phyloP scores from a whole-genome alignment of 2,888 invertebrate genomes.

The Hypselothyrea guttata region DNA sequence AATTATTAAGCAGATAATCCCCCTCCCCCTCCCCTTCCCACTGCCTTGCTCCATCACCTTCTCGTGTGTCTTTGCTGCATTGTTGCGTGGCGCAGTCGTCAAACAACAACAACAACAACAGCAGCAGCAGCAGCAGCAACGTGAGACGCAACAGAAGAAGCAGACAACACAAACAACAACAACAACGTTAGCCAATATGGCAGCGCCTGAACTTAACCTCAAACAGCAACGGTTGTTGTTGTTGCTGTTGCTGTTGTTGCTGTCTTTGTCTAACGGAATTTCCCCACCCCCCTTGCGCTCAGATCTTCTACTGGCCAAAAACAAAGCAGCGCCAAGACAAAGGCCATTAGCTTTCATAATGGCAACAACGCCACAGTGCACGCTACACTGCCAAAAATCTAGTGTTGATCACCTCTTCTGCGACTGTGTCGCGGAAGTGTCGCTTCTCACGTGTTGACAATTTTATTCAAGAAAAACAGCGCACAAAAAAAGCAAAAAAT shows the following conservation, averaged over 20 bases:
- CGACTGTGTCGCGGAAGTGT: too few species aligned
- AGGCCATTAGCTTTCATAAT: too few species aligned
- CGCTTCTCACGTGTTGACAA: too few species aligned
- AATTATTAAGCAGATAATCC: too few species aligned
- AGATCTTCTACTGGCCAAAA: not conserved
- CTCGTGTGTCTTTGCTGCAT: conserved; percentile 29
- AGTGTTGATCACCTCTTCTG: too few species aligned
- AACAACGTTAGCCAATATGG: conserved; percentile 47
- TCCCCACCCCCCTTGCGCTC: too few species aligned
- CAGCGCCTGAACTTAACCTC: conserved; percentile 59
- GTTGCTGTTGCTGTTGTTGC: not conserved
- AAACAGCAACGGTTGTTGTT: conserved; percentile 35
- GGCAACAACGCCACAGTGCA: too few species aligned
- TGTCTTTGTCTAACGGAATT: too few species aligned
- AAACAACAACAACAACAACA: conserved; percentile 24
- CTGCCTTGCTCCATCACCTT: conserved; percentile 11
- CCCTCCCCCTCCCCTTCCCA: too few species aligned
- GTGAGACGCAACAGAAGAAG: conserved; percentile 21
- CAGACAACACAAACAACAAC: conserved; percentile 16
- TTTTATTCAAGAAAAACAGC: too few species aligned
- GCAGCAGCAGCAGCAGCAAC: conserved; percentile 10
- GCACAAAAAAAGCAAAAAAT: too few species aligned
- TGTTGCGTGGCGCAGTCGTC: conserved; percentile 26
- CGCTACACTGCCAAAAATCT: too few species aligned
- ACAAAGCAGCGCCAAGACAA: conserved; percentile 8